Evolutionary conservation across 2,113 vertebrate species (phyloP), one percentile per base, ranked within the genome.

Genomic region (Pungitius pungitius): DNA sequence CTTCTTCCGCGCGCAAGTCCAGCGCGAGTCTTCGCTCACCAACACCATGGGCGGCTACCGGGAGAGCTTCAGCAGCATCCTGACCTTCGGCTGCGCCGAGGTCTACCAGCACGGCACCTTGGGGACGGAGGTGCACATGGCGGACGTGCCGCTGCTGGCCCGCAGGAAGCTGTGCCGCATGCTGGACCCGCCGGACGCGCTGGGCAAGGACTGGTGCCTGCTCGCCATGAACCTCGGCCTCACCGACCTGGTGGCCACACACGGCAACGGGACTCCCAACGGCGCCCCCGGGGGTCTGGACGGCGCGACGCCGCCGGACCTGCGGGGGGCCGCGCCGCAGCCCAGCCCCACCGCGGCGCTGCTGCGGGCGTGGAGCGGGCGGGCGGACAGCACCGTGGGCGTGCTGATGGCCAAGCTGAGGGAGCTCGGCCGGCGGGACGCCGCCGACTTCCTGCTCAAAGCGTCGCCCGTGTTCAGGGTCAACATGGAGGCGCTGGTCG

Each of bases 141-240:
- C 96, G 0, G 97, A 99, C n/a, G 88, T 99, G 26, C 94, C 92
- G 78, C 92, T 96, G 1, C 85, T 99, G 83, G 96, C 95, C 5
- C 95, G 95, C 72, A 92, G 98, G 78, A 98, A 97, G 85, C 93
- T 99, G 6, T 95, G 96, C 69, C 95, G 97, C 73, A 93, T 99
- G 91, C 90, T 99, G 86, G 97, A 99, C 93, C 96, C 96, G 0
- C 97, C 96, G 0, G 98, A 99, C 82, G 95, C 97, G 33, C 94
- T 99, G 89, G 98, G 98, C 58, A 99, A 99, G 88, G 98, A 99
- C 78, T 99, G 98, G 97, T 99, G 97, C 91, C 95, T 99, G 89
- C 93, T 99, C 35, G 98, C 98, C 85, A 99, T 98, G 96, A 99
- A 99, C 92, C 90, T 99, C 62, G 96, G 97, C 73, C 96, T 99